These are phyloP conservation scores for Melierax canorus DNA, from an alignment of 2,113 vertebrate species.

Conservation along the genomic window DNA sequence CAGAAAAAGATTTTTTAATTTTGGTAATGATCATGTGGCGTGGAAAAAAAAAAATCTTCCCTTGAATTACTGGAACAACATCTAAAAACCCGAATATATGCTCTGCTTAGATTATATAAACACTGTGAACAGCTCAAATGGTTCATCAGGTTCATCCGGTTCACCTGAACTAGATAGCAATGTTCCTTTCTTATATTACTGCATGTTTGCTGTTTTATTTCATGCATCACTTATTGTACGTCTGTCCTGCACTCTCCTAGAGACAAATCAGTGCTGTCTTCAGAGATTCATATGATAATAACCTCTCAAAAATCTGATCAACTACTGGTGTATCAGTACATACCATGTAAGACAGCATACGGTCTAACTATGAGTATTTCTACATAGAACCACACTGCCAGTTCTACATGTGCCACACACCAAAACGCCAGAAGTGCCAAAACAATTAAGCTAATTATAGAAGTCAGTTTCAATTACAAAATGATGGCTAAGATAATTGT, in stretches of 20 bases:
- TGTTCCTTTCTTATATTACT: background rate
- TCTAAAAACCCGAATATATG: background rate
- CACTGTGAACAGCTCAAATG: background rate
- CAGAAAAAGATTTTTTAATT: background rate
- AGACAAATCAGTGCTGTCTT: background rate
- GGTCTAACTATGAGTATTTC: background rate
- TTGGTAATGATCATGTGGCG: background rate
- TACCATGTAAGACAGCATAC: rapidly evolving
- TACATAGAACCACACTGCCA: background rate
- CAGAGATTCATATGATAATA: background rate
- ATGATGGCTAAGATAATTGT: slow-evolving; percentile 23
- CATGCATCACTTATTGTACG: background rate
- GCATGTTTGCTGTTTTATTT: background rate
- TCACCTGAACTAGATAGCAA: background rate
- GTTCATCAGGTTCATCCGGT: background rate
- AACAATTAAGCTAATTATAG: slow-evolving; percentile 29
- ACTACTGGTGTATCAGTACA: background rate
- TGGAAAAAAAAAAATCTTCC: background rate
- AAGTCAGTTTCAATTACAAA: slow-evolving; percentile 41
- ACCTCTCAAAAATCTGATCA: background rate
- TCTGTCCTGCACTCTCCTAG: background rate
- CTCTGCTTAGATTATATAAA: background rate
- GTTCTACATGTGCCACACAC: background rate
- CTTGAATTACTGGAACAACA: background rate
- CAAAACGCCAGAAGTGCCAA: background rate